Percentiles rank a stretch among this genome's conserved stretches.
phyloP scores from a whole-genome alignment of 2,888 invertebrate genomes.

The Drosophila imparisetae region DNA sequence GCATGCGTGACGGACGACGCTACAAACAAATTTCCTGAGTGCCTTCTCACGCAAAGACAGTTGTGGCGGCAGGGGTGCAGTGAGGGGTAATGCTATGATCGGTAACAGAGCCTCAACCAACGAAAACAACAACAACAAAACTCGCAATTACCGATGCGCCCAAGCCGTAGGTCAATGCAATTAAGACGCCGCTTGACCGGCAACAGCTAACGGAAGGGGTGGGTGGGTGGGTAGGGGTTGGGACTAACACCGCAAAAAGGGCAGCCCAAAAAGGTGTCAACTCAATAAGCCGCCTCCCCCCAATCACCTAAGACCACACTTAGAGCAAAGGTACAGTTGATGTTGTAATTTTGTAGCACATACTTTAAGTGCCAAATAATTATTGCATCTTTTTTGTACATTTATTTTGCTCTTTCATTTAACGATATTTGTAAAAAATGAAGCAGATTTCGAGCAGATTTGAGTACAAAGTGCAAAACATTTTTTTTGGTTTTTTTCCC shows the following conservation, averaged over 20 bases:
- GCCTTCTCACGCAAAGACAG: slow-evolving; percentile 40
- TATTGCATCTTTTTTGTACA: background rate
- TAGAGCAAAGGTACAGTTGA: background rate
- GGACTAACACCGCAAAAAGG: slow-evolving; percentile 14
- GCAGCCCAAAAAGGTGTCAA: slow-evolving; percentile 5
- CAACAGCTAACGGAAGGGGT: slow-evolving; percentile 18
- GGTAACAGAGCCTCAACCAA: slow-evolving; percentile 47
- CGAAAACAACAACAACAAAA: slow-evolving; percentile 22
- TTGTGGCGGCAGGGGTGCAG: background rate
- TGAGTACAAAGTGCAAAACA: background rate
- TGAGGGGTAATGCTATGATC: slow-evolving; percentile 49
- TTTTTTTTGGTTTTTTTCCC: too few relatives aligned
- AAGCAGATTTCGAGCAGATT: background rate
- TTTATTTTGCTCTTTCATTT: too few relatives aligned
- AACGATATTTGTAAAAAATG: too few relatives aligned
- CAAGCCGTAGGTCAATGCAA: slow-evolving; percentile 65
- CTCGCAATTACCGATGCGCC: slow-evolving; percentile 59
- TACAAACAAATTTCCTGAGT: slow-evolving; percentile 77
- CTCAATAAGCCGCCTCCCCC: background rate
- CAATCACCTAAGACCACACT: background rate
- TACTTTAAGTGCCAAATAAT: background rate
- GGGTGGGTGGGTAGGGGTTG: background rate
- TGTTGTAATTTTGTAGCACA: background rate
- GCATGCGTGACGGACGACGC: slow-evolving; percentile 82
- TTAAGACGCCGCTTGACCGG: slow-evolving; percentile 56